Evolutionary conservation across 2,113 vertebrate species (phyloP), one percentile per base, ranked within the genome.

Genomic region (Chlorodrepanis virens): DNA sequence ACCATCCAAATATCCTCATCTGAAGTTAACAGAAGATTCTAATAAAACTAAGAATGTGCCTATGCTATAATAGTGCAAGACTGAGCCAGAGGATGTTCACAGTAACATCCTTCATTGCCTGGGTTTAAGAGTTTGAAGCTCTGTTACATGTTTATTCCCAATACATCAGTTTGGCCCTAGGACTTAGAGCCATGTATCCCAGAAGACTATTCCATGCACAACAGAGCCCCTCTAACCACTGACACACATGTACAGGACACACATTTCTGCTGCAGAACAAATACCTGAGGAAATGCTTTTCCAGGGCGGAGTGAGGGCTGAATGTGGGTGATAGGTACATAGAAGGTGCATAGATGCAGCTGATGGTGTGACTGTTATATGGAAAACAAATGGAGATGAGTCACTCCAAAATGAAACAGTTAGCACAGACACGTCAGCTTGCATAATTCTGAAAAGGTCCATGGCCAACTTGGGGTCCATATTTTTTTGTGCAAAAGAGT

Each of bases 21-120:
- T 90, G 71, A 94, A 90, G 76, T 63, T 78, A 65, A 81, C 83
- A 95, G 76, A 92, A 96, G 64, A 93, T 86, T 93, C 57, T 57
- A 95, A 96, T 93, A 92, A 92, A 71, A 16, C 25, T 45, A 75
- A 1, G 5, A 87, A 84, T 93, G 70, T 87, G 52, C 27, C 60
- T 82, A 23, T 2, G 2, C 12, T 60, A 24, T 31, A n/a, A 12
- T 44, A 60, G 42, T 28, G 17, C 18, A 69, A 95, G 42, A 45
- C 19, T 50, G 25, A 90, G 85, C n/a, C 82, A 85, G 53, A 82
- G 14, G 45, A 63, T 3, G 3, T 53, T 91, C 12, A 0, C 5
- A 79, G 44, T 69, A 33, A 74, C 33, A 63, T 45, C 31, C 5
- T 79, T 76, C 69, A 28, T 72, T 76, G 70, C 20, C n/a, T 77